Evolutionary conservation across 2,888 invertebrate species (phyloP), one percentile per base, ranked within the genome.

Genomic region (Minunthozetes semirufus): DNA sequence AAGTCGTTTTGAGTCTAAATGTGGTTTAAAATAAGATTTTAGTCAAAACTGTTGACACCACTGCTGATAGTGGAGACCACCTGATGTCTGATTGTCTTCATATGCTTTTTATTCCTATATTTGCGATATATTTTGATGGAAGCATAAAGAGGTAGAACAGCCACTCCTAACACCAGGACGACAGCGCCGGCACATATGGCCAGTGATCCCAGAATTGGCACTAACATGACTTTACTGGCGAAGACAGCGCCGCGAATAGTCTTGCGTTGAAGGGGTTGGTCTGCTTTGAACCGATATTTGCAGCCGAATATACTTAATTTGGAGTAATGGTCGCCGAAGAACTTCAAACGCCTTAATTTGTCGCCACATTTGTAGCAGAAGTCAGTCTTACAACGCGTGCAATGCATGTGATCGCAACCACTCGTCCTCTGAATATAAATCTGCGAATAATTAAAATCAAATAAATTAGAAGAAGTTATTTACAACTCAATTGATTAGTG

Each of bases 391-490:
- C 84, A 84, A 42, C 81, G 78, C 17, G 80, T 79, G 77, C 84
- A 84, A 6, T 80, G 81, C 84, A 84, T 84, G 79, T 84, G 84
- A 78, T 84, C 83, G 79, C 84, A 84, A n/a, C 84, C 84, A 27
- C 82, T 80, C 4, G 80, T 81, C 38, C 83, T 79, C 79, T 84
- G 82, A 59, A 84, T 84, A 77, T 80, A 84, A 33, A 83, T 80
- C 83, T 83, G 79, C 5, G 4, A 4, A 27, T 17, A 48, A 48
- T 13, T 3, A 13, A 11, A 48, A 48, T 8, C 48, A 48, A 48
- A 48, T 17, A 3, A 42, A 48, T 48, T 48, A 15, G 13, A 11
- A 13, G 33, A 19, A 22, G 3, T 48, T 53, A 72, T 25, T 9
- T 15, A 22, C 38, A 42, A 72, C 13, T n/a, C 61, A 17, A 56